Conservation (phyloP, 2,888 invertebrate genomes). For the Aethes cnicana region DNA sequence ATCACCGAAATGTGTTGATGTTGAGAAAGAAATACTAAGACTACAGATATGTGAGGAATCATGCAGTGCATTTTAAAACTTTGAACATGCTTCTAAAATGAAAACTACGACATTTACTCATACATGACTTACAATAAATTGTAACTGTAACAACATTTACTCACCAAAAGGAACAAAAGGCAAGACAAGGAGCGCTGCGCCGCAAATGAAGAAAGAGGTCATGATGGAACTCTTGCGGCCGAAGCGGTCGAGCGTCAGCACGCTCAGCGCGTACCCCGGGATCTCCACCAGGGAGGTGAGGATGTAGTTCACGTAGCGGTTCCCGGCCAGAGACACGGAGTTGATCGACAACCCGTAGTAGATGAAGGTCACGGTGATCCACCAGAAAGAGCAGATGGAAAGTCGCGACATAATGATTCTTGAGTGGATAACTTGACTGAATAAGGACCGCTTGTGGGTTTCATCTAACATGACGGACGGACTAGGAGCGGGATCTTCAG, state of each 20-base stretch:
- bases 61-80: no score
- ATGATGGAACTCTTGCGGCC: slow-evolving; percentile 83
- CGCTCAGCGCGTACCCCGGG: slow-evolving; percentile 84
- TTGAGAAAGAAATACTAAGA: no score
- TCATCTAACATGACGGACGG: not conserved
- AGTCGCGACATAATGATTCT: slow-evolving; percentile 67
- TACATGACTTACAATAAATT: not conserved
- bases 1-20: not conserved
- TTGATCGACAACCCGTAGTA: slow-evolving; percentile 91
- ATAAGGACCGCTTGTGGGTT: slow-evolving; percentile 8
- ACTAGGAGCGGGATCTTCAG: slow-evolving; percentile 33
- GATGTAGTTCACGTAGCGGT: slow-evolving; percentile 90
- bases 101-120: not conserved
- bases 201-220: slow-evolving; percentile 82
- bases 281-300: slow-evolving; percentile 84
- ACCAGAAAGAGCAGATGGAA: slow-evolving; percentile 88
- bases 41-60: no score
- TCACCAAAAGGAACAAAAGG: slow-evolving; percentile 82
- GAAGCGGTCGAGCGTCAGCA: slow-evolving; percentile 80
- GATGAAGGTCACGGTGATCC: slow-evolving; percentile 90
- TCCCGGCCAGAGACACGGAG: slow-evolving; percentile 88
- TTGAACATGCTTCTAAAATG: no score
- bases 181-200: slow-evolving; percentile 74
- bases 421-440: slow-evolving; percentile 62
- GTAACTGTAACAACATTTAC: slow-evolving; percentile 31